Conservation (phyloP, 1,140 invertebrate genomes). For the Danaus plexippus region DNA sequence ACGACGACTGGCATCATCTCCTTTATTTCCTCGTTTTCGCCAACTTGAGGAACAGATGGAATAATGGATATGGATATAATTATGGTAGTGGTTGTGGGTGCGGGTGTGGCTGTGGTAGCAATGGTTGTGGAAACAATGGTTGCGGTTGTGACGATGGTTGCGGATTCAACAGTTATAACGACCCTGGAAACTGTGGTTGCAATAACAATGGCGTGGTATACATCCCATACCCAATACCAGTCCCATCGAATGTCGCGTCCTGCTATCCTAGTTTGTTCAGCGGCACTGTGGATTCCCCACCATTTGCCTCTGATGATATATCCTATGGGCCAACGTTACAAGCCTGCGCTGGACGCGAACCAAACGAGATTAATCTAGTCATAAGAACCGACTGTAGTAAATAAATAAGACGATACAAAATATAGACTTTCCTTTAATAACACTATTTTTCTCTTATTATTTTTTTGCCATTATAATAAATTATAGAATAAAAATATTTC, state of each 20-base stretch:
- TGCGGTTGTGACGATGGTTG: constrained; percentile 8
- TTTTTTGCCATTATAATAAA: too few relatives aligned
- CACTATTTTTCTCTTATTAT: too few relatives aligned
- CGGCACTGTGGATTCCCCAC: background rate
- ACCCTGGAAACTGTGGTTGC: background rate
- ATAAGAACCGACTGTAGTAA: constrained; percentile 17
- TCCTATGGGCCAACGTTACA: background rate
- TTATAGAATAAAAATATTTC: too few relatives aligned
- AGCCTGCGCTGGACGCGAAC: constrained; percentile 3
- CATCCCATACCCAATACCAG: constrained; percentile 10
- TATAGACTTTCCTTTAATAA: too few relatives aligned
- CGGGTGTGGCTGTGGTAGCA: constrained; percentile 12
- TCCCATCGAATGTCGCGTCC: constrained; percentile 5
- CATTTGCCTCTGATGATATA: background rate
- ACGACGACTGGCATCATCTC: constrained; percentile 30
- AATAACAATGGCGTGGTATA: constrained; percentile 10
- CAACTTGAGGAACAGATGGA: constrained; percentile 22
- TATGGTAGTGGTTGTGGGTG: constrained; percentile 15
- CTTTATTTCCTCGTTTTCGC: constrained; percentile 41
- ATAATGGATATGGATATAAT: constrained; percentile 7
- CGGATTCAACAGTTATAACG: constrained; percentile 8
- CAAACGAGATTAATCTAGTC: constrained; percentile 21
- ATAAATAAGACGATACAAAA: background rate
- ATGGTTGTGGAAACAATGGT: constrained; percentile 9
- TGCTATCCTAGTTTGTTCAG: background rate